A percentile compares a stretch with the other conserved stretches of the same genome.
These are phyloP conservation scores for Orycteropus afer DNA, from an alignment of 2,113 vertebrate genomes.

Conservation along the genomic window DNA sequence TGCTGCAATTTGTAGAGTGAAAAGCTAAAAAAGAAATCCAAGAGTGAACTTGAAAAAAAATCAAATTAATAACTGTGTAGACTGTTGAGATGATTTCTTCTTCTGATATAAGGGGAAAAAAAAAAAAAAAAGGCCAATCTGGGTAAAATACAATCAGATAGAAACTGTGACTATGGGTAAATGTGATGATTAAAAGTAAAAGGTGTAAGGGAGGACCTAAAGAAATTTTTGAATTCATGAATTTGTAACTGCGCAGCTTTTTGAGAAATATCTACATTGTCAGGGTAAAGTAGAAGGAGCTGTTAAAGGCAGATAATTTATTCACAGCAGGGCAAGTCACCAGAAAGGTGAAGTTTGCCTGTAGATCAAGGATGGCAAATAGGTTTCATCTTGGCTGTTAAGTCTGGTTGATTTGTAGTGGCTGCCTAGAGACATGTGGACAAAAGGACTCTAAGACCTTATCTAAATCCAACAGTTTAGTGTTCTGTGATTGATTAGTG, in stretches of 20 bases:
- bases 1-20: not conserved
- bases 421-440: slow-evolving; percentile 9
- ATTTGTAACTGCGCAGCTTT: not conserved
- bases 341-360: slow-evolving; percentile 58
- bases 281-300: not conserved
- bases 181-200: not conserved
- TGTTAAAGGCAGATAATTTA: slow-evolving; percentile 51
- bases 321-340: slow-evolving; percentile 20
- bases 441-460: slow-evolving; percentile 21
- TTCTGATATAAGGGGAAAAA: not conserved
- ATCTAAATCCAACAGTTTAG: slow-evolving; percentile 44
- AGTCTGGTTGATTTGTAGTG: slow-evolving; percentile 63
- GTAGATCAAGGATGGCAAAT: slow-evolving; percentile 42
- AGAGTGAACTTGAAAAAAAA: not conserved
- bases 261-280: not conserved
- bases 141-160: not conserved
- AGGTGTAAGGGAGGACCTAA: not conserved
- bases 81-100: not conserved
- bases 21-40: not conserved
- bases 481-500: slow-evolving; percentile 57
- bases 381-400: slow-evolving; percentile 47
- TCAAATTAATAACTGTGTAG: not conserved
- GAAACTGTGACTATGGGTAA: not conserved
- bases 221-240: not conserved
- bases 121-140: not conserved